phyloP scores from a whole-genome alignment of 2,113 vertebrate genomes.

The Promerops cafer region DNA sequence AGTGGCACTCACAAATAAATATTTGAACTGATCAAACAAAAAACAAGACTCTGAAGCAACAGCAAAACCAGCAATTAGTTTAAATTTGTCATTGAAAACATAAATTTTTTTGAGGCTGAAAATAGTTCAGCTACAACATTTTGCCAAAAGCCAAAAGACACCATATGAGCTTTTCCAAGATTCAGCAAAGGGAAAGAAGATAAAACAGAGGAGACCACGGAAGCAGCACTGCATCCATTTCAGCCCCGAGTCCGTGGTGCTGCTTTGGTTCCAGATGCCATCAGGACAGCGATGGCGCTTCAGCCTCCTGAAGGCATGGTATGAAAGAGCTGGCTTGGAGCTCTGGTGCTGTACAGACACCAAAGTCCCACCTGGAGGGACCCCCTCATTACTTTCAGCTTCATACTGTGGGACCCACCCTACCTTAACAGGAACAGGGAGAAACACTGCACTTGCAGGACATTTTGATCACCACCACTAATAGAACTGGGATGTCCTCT shows the following conservation, averaged over 20 bases:
- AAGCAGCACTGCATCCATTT: background rate
- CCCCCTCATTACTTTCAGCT: background rate
- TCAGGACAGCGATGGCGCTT: fast-evolving
- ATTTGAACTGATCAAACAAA: constrained; percentile 9
- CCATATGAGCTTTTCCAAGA: background rate
- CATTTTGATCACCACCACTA: background rate
- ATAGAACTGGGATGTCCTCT: background rate
- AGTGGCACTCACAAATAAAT: constrained; percentile 18
- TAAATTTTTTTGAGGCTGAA: constrained; percentile 1
- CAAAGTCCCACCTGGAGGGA: background rate
- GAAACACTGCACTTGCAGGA: background rate
- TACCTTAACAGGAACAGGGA: background rate
- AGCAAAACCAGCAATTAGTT: constrained; percentile 23
- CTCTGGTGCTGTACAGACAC: background rate
- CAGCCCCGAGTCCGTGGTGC: background rate
- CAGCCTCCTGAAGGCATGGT: background rate
- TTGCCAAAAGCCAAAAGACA: background rate
- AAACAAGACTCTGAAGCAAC: background rate
- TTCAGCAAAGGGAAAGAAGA: background rate
- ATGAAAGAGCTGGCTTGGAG: background rate
- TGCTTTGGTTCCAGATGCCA: background rate
- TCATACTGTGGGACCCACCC: background rate
- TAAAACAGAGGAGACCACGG: background rate
- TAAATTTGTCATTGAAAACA: constrained; percentile 5
- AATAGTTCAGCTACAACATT: background rate